phyloP scores from a whole-genome alignment of 23 tunicate species.

The Oikopleura albicans region DNA sequence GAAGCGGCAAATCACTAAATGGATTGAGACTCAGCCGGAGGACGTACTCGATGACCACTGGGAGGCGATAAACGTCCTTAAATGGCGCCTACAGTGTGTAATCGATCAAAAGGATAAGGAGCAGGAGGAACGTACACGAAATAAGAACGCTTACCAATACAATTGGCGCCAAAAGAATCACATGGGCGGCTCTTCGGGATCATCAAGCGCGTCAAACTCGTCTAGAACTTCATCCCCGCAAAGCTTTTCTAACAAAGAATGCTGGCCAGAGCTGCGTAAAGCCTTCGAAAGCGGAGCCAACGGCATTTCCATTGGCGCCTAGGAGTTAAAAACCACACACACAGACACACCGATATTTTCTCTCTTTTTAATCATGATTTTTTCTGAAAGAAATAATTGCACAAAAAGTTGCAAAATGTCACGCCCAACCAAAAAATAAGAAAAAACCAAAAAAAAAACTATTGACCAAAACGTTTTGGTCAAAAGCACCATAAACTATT shows the following conservation, averaged over 20 bases:
- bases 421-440: too few species aligned
- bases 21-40: constrained; percentile 15
- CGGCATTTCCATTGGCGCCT: neutral
- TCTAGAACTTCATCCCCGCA: neutral
- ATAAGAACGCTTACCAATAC: neutral
- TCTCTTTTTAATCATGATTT: too few species aligned
- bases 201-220: neutral
- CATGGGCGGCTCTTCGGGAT: too few species aligned
- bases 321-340: too few species aligned
- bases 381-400: too few species aligned
- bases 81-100: neutral
- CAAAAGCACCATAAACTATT: too few species aligned
- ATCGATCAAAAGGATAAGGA: constrained; percentile 3
- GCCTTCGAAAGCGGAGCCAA: constrained; percentile 5
- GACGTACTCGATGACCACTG: neutral
- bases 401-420: too few species aligned
- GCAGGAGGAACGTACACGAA: neutral
- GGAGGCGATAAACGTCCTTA: neutral
- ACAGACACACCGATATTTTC: too few species aligned
- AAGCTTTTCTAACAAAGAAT: neutral
- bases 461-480: too few species aligned
- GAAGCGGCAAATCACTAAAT: neutral
- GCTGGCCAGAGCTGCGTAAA: neutral
- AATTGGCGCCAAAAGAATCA: constrained; percentile 17
- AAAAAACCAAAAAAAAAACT: too few species aligned